phyloP scores from a whole-genome alignment of 2,797 vertebrate species.

The Girardinus metallicus region DNA sequence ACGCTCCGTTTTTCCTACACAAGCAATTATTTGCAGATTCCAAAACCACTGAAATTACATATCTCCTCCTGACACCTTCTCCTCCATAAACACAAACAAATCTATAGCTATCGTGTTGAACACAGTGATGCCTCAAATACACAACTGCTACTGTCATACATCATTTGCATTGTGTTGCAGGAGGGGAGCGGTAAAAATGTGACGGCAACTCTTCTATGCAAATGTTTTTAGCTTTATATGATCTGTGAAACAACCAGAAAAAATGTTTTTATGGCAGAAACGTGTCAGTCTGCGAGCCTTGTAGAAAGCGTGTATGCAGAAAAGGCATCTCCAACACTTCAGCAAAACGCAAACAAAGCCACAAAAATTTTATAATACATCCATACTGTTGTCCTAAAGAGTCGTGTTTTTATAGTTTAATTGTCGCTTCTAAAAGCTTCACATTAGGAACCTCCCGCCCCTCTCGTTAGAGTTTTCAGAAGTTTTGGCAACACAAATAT shows the following conservation, averaged over 20 bases:
- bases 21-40: slow-evolving; percentile 16
- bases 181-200: slow-evolving; percentile 5
- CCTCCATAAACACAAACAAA: not conserved
- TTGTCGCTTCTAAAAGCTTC: slow-evolving; percentile 23
- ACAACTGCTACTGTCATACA: slow-evolving; percentile 10
- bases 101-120: not conserved
- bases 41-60: slow-evolving; percentile 23
- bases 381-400: slow-evolving; percentile 24
- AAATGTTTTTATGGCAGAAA: slow-evolving; percentile 11
- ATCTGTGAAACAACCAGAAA: slow-evolving; percentile 6
- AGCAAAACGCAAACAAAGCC: slow-evolving; percentile 6
- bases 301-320: not conserved
- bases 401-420: slow-evolving; percentile 35
- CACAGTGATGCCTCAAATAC: slow-evolving; percentile 1
- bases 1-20: slow-evolving; percentile 49
- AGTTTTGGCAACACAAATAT: slow-evolving; percentile 42
- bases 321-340: not conserved
- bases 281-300: not conserved
- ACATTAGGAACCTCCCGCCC: slow-evolving; percentile 23
- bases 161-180: slow-evolving; percentile 1
- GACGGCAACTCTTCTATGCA: slow-evolving; percentile 12
- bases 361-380: slow-evolving; percentile 9
- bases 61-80: not conserved
- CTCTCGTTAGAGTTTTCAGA: slow-evolving; percentile 32
- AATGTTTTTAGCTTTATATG: slow-evolving; percentile 10